Conservation (phyloP, 2,888 invertebrate species). For the Dynastes maya region DNA sequence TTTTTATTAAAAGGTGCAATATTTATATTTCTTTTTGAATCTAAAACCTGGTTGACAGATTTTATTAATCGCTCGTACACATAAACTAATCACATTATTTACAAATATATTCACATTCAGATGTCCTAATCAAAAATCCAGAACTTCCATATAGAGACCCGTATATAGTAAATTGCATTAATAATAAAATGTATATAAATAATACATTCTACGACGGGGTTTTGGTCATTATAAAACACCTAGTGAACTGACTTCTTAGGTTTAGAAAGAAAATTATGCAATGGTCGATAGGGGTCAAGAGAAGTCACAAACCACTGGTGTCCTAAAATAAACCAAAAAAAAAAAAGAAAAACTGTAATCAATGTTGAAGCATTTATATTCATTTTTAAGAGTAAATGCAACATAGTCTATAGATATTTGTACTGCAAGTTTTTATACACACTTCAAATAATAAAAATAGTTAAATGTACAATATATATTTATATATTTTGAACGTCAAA, state of each 20-base stretch:
- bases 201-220: conserved; percentile 61
- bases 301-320: conserved; percentile 21
- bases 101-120: conserved; percentile 70
- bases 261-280: no score
- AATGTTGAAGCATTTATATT: conserved; percentile 56
- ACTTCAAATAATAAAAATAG: conserved; percentile 53
- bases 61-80: conserved; percentile 70
- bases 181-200: conserved; percentile 57
- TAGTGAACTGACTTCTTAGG: conserved; percentile 1
- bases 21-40: conserved; percentile 54
- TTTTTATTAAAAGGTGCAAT: conserved; percentile 40
- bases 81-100: conserved; percentile 70
- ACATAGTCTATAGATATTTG: conserved; percentile 55
- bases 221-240: conserved; percentile 38
- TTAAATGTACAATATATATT: conserved; percentile 50
- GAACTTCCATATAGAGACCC: conserved; percentile 67
- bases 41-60: conserved; percentile 68
- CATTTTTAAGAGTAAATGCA: conserved; percentile 53
- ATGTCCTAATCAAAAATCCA: conserved; percentile 67
- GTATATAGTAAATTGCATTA: conserved; percentile 67
- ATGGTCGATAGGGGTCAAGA: background rate
- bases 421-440: conserved; percentile 53
- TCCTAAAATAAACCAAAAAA: conserved; percentile 43
- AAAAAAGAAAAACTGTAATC: conserved; percentile 51
- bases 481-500: conserved; percentile 41